Evolutionary conservation across 30 jellyfish, hydroid and myxozoan genomes (phyloP).

Genomic region (Hydractinia symbiolongicarpus): DNA sequence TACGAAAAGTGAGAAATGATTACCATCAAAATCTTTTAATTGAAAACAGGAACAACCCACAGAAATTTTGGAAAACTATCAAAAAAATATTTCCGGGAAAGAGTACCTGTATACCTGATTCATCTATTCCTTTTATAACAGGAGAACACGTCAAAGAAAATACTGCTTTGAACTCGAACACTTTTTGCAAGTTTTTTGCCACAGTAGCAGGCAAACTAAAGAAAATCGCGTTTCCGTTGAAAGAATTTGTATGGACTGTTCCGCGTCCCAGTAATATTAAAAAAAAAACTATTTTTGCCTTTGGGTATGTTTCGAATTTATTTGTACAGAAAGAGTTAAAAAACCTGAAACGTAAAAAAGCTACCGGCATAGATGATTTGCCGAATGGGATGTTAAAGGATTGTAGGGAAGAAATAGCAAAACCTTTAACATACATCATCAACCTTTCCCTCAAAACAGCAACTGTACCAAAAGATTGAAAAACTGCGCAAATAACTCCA

Average conservation of each 20-base stretch:
- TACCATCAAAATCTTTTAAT: slow-evolving; percentile 18
- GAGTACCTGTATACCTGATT: neutral
- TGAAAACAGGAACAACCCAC: slow-evolving; percentile 32
- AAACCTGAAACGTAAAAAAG: slow-evolving; percentile 19
- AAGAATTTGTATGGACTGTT: slow-evolving; percentile 17
- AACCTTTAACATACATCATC: neutral
- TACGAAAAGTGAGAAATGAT: slow-evolving; percentile 18
- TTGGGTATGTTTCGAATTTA: neutral
- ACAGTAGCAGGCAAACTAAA: slow-evolving; percentile 30
- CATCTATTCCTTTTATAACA: slow-evolving; percentile 16
- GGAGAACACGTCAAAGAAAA: neutral
- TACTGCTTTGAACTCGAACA: slow-evolving; percentile 18
- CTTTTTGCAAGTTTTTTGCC: slow-evolving; percentile 28
- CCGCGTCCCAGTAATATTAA: slow-evolving; percentile 3
- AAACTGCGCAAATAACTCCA: neutral
- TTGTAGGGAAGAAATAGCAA: neutral
- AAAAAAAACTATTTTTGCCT: neutral
- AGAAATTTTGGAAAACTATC: slow-evolving; percentile 25
- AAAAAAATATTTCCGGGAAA: slow-evolving; percentile 36
- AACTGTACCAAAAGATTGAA: neutral
- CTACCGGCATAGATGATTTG: slow-evolving; percentile 10
- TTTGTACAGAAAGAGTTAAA: slow-evolving; percentile 14
- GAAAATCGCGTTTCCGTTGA: slow-evolving; percentile 27
- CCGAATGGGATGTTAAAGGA: slow-evolving; percentile 7
- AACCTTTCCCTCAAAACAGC: neutral